These are phyloP conservation scores for Sycophila sp. DNA, from an alignment of 1,140 invertebrate genomes.

Conservation along the genomic window DNA sequence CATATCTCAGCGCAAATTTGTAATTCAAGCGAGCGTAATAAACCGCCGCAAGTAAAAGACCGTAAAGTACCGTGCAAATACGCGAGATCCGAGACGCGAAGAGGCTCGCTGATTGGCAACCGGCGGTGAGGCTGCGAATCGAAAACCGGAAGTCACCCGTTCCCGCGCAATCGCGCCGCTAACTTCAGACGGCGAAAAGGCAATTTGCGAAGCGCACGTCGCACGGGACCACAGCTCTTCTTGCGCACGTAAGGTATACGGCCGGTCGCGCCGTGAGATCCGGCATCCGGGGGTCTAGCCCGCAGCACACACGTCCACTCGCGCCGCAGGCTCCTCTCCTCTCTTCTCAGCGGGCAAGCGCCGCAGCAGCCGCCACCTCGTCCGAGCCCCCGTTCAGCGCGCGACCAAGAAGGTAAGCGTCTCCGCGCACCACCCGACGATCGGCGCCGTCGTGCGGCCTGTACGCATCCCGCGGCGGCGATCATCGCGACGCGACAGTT, in stretches of 20 bases:
- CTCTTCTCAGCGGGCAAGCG: background rate
- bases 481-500: background rate
- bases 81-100: too few relatives aligned
- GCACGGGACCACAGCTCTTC: background rate
- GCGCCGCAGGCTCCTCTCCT: background rate
- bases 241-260: background rate
- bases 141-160: conserved; percentile 19
- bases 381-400: background rate
- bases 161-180: conserved; percentile 8
- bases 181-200: conserved; percentile 9
- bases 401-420: background rate
- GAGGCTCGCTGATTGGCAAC: too few relatives aligned
- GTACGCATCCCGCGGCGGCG: background rate
- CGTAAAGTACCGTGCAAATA: too few relatives aligned
- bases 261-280: background rate
- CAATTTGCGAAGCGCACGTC: background rate
- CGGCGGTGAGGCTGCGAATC: too few relatives aligned
- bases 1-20: too few relatives aligned
- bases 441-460: too few relatives aligned
- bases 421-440: too few relatives aligned
- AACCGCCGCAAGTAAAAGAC: too few relatives aligned
- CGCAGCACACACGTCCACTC: background rate
- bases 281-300: background rate
- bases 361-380: background rate
- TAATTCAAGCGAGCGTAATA: too few relatives aligned